Conservation (phyloP, 2,888 invertebrate species). For the Drosophila parthenogenetica region DNA sequence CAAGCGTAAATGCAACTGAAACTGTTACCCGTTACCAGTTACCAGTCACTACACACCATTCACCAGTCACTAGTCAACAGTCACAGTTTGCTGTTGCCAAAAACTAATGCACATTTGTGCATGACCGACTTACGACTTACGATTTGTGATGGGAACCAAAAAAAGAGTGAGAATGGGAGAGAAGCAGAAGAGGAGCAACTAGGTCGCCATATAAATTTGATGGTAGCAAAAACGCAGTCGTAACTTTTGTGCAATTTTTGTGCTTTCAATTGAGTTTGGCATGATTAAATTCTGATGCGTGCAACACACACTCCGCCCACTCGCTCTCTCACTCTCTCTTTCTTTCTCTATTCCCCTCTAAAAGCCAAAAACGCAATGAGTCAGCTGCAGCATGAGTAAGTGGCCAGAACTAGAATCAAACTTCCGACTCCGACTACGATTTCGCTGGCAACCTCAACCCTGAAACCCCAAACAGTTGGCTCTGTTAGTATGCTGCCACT, state of each 20-base stretch:
- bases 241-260: conserved; percentile 38
- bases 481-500: conserved; percentile 26
- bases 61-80: conserved; percentile 1
- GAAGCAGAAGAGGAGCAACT: conserved; percentile 20
- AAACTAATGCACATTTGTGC: conserved; percentile 26
- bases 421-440: background rate
- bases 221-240: conserved; percentile 12
- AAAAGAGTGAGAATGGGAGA: background rate
- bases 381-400: conserved; percentile 60
- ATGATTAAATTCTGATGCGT: conserved; percentile 75
- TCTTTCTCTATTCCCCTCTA: background rate
- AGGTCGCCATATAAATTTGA: conserved; percentile 46
- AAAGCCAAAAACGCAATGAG: conserved; percentile 55
- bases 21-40: conserved; percentile 7
- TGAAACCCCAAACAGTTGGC: conserved; percentile 4
- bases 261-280: conserved; percentile 56
- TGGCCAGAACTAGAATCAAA: conserved; percentile 23
- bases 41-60: conserved; percentile 5
- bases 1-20: conserved; percentile 20
- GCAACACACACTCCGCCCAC: conserved; percentile 8
- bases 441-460: background rate
- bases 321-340: background rate
- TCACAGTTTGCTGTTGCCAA: conserved; percentile 15
- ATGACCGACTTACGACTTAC: conserved; percentile 40
- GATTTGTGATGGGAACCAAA: conserved; percentile 10